Evolutionary conservation across 2,797 vertebrate species (phyloP), one percentile per base, ranked within the genome.

Genomic region (Halcyon badia): DNA sequence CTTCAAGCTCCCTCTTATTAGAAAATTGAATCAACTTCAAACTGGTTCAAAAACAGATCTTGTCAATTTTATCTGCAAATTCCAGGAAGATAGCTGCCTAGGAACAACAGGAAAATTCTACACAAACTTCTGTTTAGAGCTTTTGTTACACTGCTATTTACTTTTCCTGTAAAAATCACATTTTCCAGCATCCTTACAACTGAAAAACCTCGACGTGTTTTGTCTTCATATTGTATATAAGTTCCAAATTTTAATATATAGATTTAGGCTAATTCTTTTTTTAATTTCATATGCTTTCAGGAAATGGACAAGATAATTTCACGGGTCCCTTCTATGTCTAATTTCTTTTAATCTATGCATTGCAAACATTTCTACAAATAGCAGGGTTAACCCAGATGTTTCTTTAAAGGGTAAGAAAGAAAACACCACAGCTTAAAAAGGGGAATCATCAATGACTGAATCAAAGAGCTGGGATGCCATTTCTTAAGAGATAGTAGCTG

Each of bases 401-500:
- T 90, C 83, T 96, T 90, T 68, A 94, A 89, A 95, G 86, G 52
- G 49, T 83, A 77, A 90, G 77, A 95, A 83, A 94, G 80, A 93
- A 97, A 93, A 62, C 37, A 57, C 70, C 73, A 64, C 44, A 48
- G 65, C 75, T 93, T 96, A 77, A 93, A 97, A 96, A 94, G 68
- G 56, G 64, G 96, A 97, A 96, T 96, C 86, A 92, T 93, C 93
- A 96, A 83, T 90, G 92, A 62, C 93, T 65, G 86, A 94, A 92
- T 83, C 93, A 95, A 94, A 96, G 86, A 80, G 68, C 80, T 94
- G 51, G 81, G 94, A 87, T 89, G 73, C 60, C 73, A 77, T 93
- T 89, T 93, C 95, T 97, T 93, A 92, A 87, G 88, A 93, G 86
- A 95, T 95, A 92, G 94, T 95, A 85, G 92, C 81, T 91, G 56